Base-by-base conservation (phyloP, 2,888 invertebrate species). In the Pachydiplax longipennis region DNA sequence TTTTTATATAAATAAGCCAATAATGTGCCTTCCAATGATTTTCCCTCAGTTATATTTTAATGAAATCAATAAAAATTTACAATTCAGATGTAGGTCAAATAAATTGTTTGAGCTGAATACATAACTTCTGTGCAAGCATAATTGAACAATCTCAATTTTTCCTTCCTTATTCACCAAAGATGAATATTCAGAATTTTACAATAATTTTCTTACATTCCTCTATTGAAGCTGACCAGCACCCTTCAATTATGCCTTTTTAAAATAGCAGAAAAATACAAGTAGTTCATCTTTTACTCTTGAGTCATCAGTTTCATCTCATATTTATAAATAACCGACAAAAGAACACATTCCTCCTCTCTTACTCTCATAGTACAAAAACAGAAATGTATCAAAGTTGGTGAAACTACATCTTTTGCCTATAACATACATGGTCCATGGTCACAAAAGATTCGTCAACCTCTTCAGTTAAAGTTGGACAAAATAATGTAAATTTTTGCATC, bases 201-300 rank as follows among this genome's bases (percentile, higher is more conserved):
- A 61, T 65, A 22, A 73, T 37, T 61, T 61, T 58, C 25, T 40
- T 58, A 87, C 61, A 87, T 58, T 87, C 37, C 13, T 37, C 87
- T 61, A 87, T 87, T 87, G 61, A 87, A 87, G 87, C 87, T n/a
- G 87, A 87, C 87, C 87, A 87, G 87, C 87, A 87, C 87, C 87
- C 87, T 87, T 87, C 87, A 87, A 87, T 87, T 87, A 87, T 65
- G 87, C 87, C 73, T 65, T 61, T n/a, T 87, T 65, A 87, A 87
- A 87, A 87, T 87, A 87, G 87, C 87, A 87, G 87, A 87, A 87
- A 87, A 65, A 65, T 87, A 87, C 87, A 87, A 87, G 61, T 61
- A 87, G 87, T 65, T 87, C 65, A 73, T 87, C 53, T 87, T 61
- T 61, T 65, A 87, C 61, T 10, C 37, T 37, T 37, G 37, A n/a